Evolutionary conservation across 2,113 vertebrate species (phyloP).

Genomic region (Neodontobutis hainanensis): DNA sequence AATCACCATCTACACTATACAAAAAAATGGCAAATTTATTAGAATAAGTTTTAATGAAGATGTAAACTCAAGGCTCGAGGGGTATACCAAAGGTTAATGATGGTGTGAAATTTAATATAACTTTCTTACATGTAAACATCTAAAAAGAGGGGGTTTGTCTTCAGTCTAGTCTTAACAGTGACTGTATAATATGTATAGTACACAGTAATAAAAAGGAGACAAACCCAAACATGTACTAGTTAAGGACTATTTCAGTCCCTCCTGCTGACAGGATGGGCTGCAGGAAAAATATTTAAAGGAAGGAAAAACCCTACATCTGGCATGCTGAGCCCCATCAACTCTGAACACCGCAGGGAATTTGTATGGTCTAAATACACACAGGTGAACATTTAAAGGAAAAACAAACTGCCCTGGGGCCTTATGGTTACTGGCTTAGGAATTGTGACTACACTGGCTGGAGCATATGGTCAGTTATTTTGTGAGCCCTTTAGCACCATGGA

Average conservation of each 20-base stretch:
- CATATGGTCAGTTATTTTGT: too few relatives aligned
- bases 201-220: constrained; percentile 9
- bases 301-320: constrained; percentile 70
- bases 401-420: not conserved
- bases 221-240: constrained; percentile 32
- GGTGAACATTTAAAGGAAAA: not conserved
- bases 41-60: not conserved
- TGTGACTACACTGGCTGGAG: not conserved
- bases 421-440: not conserved
- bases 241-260: constrained; percentile 58
- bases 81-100: not conserved
- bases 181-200: constrained; percentile 16
- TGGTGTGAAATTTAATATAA: constrained; percentile 1
- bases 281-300: constrained; percentile 75
- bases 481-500: not conserved
- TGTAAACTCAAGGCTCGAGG: not conserved
- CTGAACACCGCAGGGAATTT: constrained; percentile 56
- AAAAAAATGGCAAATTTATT: not conserved
- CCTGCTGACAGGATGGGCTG: constrained; percentile 68
- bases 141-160: not conserved
- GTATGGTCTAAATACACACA: constrained; percentile 17
- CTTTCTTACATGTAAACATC: not conserved
- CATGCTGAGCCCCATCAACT: constrained; percentile 46
- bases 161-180: not conserved
- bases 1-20: not conserved